phyloP scores from a whole-genome alignment of 2,113 vertebrate genomes.

The Ploceus nigricollis region DNA sequence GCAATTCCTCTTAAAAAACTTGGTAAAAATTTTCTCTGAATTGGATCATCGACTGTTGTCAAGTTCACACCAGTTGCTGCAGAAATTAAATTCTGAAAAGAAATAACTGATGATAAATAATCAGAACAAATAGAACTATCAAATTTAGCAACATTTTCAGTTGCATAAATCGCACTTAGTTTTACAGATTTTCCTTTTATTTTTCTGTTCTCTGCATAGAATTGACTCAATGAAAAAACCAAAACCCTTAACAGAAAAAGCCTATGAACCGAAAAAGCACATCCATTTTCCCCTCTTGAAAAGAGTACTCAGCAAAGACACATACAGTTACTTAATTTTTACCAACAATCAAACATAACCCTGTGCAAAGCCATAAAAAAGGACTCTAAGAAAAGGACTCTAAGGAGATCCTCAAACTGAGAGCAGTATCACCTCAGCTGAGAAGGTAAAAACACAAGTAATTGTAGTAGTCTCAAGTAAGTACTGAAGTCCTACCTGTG shows the following conservation, averaged over 20 bases:
- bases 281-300: neutral
- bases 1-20: slow-evolving; percentile 93
- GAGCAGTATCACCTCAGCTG: neutral
- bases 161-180: neutral
- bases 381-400: neutral
- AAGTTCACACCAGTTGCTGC: slow-evolving; percentile 96
- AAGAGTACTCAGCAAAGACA: neutral
- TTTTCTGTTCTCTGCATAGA: neutral
- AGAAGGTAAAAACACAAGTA: neutral
- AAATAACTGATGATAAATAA: neutral
- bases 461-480: neutral
- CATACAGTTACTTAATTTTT: neutral
- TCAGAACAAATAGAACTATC: neutral
- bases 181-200: neutral
- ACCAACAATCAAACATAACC: neutral
- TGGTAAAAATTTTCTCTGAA: slow-evolving; percentile 94
- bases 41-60: slow-evolving; percentile 94
- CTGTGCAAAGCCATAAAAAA: neutral
- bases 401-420: neutral
- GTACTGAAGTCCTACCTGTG: slow-evolving; percentile 78
- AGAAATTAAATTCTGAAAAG: slow-evolving; percentile 91
- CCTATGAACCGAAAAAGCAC: neutral
- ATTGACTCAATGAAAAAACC: neutral
- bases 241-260: neutral
- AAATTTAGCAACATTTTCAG: neutral